A percentile compares a stretch with the other conserved stretches of the same genome.
Conservation (phyloP, 2,113 vertebrate species). For the Heterochromis multidens region DNA sequence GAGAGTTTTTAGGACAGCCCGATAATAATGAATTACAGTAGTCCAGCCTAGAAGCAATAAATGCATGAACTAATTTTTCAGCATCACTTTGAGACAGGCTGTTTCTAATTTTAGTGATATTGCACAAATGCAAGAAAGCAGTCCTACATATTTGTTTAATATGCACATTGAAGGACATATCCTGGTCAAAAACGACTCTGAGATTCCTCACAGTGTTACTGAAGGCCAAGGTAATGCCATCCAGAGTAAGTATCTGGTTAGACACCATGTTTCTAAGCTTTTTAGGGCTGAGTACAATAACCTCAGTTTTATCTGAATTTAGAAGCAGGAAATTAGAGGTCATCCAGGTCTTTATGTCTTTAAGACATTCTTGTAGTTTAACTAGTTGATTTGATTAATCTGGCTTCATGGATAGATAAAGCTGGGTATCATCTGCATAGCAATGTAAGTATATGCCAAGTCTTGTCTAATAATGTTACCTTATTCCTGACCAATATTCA, state of each 20-base stretch:
- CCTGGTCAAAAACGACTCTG: not conserved
- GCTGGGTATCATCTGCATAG: not conserved
- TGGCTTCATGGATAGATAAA: not conserved
- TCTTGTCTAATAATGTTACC: not conserved
- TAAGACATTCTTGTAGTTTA: not conserved
- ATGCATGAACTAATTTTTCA: too few species aligned
- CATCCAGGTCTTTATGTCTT: not conserved
- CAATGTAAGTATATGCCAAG: not conserved
- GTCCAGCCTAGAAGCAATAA: too few species aligned
- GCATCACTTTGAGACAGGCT: too few species aligned
- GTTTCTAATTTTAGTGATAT: not conserved
- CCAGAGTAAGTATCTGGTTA: not conserved
- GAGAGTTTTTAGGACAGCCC: too few species aligned
- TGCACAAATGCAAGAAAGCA: not conserved
- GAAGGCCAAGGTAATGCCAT: not conserved
- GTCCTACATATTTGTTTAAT: too few species aligned
- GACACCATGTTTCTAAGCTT: not conserved
- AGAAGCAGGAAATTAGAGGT: not conserved
- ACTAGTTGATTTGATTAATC: fast-evolving
- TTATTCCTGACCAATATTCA: not conserved
- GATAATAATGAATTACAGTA: too few species aligned
- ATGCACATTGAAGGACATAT: not conserved
- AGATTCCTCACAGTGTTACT: too few species aligned
- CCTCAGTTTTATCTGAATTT: not conserved
- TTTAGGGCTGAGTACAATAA: not conserved